phyloP scores from a whole-genome alignment of 2,888 invertebrate genomes.

The Hirtodrosophila confusa region DNA sequence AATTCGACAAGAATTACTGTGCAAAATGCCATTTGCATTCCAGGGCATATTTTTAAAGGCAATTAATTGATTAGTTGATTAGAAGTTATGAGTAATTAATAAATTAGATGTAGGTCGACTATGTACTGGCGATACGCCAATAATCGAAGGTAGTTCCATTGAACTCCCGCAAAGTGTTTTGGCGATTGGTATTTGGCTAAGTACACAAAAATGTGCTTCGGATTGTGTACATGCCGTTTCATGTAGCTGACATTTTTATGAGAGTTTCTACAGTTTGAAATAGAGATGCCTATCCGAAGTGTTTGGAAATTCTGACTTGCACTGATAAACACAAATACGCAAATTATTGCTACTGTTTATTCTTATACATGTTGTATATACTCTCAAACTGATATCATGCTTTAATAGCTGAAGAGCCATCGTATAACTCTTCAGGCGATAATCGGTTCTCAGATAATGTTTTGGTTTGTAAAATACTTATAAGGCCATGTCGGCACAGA shows the following conservation, averaged over 20 bases:
- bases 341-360: conserved; percentile 30
- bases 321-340: conserved; percentile 9
- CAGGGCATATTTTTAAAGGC: conserved; percentile 3
- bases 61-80: conserved; percentile 29
- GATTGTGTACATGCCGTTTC: conserved; percentile 13
- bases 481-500: conserved; percentile 20
- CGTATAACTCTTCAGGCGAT: conserved; percentile 61
- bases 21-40: no score
- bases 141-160: background rate
- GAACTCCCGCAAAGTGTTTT: conserved; percentile 11
- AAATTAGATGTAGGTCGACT: conserved; percentile 9
- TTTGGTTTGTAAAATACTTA: conserved; percentile 18
- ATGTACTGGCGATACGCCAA: conserved; percentile 9
- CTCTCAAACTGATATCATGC: conserved; percentile 32
- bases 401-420: conserved; percentile 41
- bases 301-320: no score
- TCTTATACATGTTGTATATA: conserved; percentile 5
- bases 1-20: no score
- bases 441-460: conserved; percentile 39
- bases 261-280: conserved; percentile 34
- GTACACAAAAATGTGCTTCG: background rate
- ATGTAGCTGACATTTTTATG: conserved; percentile 46
- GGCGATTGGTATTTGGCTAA: background rate
- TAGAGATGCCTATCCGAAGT: conserved; percentile 52
- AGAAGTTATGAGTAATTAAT: conserved; percentile 19